Base-by-base conservation (phyloP, 1,140 invertebrate genomes). In the Chymomyza costata region DNA sequence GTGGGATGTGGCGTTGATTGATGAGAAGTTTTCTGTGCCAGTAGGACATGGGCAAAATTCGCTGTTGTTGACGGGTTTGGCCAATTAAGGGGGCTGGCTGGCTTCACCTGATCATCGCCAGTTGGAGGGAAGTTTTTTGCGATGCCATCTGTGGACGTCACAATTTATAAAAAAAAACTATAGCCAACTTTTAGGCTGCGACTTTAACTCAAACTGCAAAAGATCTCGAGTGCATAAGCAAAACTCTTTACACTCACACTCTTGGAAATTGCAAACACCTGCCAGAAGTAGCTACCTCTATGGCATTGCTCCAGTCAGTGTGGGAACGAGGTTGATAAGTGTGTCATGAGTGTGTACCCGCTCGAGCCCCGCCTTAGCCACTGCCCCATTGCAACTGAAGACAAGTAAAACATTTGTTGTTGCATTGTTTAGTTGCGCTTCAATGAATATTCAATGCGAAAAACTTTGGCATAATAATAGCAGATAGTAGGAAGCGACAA, bases 401-500 rank as follows among this genome's bases (percentile, higher is more conserved):
- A 28, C 10, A 28, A 6, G 5, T 28, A 28, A 28, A 28, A 28
- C 25, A 28, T 6, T 28, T n/a, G n/a, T 16, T 45, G 41, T 39
- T 31, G 44, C 54, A 51, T 45, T 57, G 59, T 48, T 44, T 50
- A 46, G 71, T 17, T 57, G 37, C 17, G 65, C 66, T 60, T 58
- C 47, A 59, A 54, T 78, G 71, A 58, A 71, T 80, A 80, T 78
- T 78, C 71, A 76, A 63, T 62, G 70, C 21, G 44, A 43, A 37
- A 61, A 47, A 15, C 6, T 46, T 30, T 35, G 34, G 49, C 45
- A 57, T n/a, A n/a, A n/a, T n/a, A n/a, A n/a, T n/a, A n/a, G n/a
- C n/a, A n/a, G n/a, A n/a, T n/a, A 66, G 66, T 78, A 76, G 71
- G 73, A 78, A 80, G 71, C 67, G 34, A n/a, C 19, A 32, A 59